phyloP scores from a whole-genome alignment of 23 tunicate species.

The Styela plicata region DNA sequence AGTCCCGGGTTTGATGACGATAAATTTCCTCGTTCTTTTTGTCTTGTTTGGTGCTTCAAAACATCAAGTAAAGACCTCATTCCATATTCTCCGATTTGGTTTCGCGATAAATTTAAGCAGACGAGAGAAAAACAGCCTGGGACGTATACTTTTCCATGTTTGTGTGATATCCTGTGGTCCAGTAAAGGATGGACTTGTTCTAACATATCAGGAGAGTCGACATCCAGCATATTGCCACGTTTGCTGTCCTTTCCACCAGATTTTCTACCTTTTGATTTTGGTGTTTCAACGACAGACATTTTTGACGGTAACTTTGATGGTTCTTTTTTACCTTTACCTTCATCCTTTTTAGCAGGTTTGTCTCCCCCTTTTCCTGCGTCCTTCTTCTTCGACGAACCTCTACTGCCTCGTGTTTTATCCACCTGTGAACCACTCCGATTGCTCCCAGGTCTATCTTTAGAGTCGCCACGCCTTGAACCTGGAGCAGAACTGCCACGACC shows the following conservation, averaged over 20 bases:
- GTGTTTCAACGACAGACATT: constrained; percentile 36
- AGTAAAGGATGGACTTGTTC: constrained; percentile 68
- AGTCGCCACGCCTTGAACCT: constrained; percentile 54
- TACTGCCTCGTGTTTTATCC: constrained; percentile 31
- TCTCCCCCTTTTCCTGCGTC: constrained; percentile 55
- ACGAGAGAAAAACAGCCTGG: constrained; percentile 86
- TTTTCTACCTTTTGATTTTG: constrained; percentile 56
- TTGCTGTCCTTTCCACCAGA: constrained; percentile 72
- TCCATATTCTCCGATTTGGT: constrained; percentile 51
- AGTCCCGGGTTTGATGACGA: constrained; percentile 68
- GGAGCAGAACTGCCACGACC: constrained; percentile 39
- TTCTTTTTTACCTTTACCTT: constrained; percentile 59
- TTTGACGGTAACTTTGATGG: constrained; percentile 33
- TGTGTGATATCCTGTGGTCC: constrained; percentile 61
- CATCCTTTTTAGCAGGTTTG: constrained; percentile 70
- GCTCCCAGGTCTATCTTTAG: constrained; percentile 86
- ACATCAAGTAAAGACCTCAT: constrained; percentile 41
- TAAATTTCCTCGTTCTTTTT: constrained; percentile 30
- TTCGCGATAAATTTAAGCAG: constrained; percentile 73
- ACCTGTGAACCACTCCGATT: constrained; percentile 78
- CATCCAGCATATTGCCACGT: constrained; percentile 42
- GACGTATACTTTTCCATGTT: constrained; percentile 68
- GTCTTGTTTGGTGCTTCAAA: constrained; percentile 52
- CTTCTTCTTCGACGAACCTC: constrained; percentile 60
- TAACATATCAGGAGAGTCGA: constrained; percentile 37